A percentile compares a stretch with the other conserved stretches of the same genome.
Evolutionary conservation across 2,797 vertebrate genomes (phyloP).

Genomic region (Notoglanidium macrostoma): DNA sequence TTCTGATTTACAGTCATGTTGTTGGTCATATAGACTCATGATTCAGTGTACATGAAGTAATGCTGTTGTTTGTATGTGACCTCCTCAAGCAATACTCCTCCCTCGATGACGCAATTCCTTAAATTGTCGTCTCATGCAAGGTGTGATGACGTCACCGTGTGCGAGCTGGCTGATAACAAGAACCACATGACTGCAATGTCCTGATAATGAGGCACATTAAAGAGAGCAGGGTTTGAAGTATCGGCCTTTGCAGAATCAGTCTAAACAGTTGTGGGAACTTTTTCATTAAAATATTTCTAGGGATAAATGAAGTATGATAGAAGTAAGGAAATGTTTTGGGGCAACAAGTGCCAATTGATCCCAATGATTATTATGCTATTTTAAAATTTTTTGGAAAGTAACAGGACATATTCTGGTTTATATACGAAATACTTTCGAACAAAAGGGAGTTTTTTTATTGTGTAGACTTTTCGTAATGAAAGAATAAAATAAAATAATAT

Average conservation of each 20-base stretch:
- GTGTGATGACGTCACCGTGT: constrained; percentile 32
- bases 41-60: neutral
- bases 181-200: constrained; percentile 14
- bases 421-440: neutral
- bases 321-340: neutral
- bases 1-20: neutral
- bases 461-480: too few species aligned
- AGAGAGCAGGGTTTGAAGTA: neutral
- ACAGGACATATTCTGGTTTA: neutral
- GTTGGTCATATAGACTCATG: neutral
- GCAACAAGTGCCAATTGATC: neutral
- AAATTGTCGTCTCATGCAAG: neutral
- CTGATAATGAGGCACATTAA: constrained; percentile 24
- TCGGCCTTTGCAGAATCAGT: neutral
- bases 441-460: too few species aligned
- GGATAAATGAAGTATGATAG: neutral
- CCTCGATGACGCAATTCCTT: neutral
- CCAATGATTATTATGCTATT: neutral
- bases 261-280: neutral
- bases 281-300: neutral
- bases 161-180: constrained; percentile 48
- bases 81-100: neutral
- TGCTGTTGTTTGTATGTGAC: neutral
- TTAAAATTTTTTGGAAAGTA: neutral
- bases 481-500: too few species aligned